Evolutionary conservation across 2,888 invertebrate species (phyloP), one percentile per base, ranked within the genome.

Genomic region (Phoronis australis): DNA sequence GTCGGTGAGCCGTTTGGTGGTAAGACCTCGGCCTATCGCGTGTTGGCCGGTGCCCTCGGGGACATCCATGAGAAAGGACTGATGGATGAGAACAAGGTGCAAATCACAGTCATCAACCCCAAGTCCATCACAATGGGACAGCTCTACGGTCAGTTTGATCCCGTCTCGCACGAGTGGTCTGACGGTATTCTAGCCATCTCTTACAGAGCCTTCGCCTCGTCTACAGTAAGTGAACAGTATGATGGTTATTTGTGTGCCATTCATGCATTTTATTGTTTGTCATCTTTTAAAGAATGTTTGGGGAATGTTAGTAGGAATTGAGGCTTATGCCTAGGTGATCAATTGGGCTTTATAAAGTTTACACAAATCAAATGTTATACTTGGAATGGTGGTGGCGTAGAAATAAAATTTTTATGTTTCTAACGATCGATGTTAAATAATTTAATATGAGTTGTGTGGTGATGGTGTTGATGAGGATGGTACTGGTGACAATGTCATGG

Each of bases 141-240:
- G 83, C 47, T 80, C 50, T 80, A 80, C 57, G 80, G 80, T 46
- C 77, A 76, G 64, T 80, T 80, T 68, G 80, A 80, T 58, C 76
- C 78, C 3, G 77, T 78, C 2, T 79, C 79, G 37, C 80, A 80
- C 54, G 80, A 80, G 62, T 80, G 80, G 80, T 78, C 78, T 3
- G 80, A 80, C 55, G 79, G 79, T 47, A 65, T 79, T 26, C 64
- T 79, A 27, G 93, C 94, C 0, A 91, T 88, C 58, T 88, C 89
- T 1, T 95, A 93, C 78, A 82, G 95, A 37, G 90, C 92, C 67
- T 91, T 86, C 80, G 90, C 91, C 0, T 84, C 84, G 63, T 86
- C 87, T 12, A 65, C 66, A 4, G 78, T 77, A 54, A 70, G 68
- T 68, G 22, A 1, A 31, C 9, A 9, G 15, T 12, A 15, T 31